These are phyloP conservation scores for Asarcornis scutulata DNA, from an alignment of 2,113 vertebrate genomes.

Conservation along the genomic window DNA sequence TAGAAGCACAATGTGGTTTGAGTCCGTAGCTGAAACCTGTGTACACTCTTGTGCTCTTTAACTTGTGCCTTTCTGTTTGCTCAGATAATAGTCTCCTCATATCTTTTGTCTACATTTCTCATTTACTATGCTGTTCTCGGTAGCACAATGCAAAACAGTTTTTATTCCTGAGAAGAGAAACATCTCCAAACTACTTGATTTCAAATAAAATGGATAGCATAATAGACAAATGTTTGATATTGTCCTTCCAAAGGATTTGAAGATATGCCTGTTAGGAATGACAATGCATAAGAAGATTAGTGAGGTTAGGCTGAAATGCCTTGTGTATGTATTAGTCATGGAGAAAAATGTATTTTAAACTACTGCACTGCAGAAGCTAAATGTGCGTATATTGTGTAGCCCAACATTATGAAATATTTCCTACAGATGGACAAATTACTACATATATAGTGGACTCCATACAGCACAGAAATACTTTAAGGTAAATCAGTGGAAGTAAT, in stretches of 20 bases:
- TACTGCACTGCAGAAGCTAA: neutral
- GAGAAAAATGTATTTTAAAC: neutral
- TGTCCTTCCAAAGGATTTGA: neutral
- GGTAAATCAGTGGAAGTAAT: neutral
- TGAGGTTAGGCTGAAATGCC: neutral
- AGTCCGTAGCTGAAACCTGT: neutral
- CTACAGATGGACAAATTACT: neutral
- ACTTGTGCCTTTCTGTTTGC: neutral
- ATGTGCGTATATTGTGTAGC: fast-evolving
- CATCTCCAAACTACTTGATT: neutral
- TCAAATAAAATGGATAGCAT: neutral
- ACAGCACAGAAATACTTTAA: neutral
- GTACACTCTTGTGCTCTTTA: neutral
- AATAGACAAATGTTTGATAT: neutral
- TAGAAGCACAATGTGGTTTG: neutral
- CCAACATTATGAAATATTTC: neutral
- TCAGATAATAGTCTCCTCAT: neutral
- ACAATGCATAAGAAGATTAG: conserved; percentile 11
- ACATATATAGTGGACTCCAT: neutral
- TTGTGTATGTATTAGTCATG: neutral
- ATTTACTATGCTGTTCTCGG: neutral
- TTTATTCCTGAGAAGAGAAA: neutral
- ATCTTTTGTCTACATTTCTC: neutral
- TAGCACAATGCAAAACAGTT: neutral
- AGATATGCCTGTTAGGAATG: neutral